Conservation (phyloP, 2,888 invertebrate genomes). For the Byasa hedistus region DNA sequence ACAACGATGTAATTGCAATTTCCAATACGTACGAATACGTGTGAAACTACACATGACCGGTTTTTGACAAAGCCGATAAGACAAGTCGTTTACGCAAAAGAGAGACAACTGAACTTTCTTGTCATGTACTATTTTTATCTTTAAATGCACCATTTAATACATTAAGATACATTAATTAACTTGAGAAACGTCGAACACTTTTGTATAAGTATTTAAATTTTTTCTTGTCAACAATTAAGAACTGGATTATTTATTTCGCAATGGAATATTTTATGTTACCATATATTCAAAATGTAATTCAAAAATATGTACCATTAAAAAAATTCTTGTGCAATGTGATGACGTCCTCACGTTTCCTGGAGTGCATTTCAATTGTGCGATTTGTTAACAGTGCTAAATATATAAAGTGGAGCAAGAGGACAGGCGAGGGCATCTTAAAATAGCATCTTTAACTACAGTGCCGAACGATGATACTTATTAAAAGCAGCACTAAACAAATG, state of each 20-base stretch:
- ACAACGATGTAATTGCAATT: constrained; percentile 26
- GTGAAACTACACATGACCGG: constrained; percentile 28
- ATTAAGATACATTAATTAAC: constrained; percentile 10
- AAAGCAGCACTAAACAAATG: constrained; percentile 62
- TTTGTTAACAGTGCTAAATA: constrained; percentile 37
- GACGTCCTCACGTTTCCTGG: not conserved
- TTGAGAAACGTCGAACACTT: not conserved
- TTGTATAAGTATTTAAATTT: not conserved
- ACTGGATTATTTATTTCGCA: too few relatives aligned
- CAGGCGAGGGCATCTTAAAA: constrained; percentile 55
- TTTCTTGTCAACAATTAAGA: too few relatives aligned
- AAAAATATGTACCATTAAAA: not conserved
- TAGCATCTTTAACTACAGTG: constrained; percentile 57
- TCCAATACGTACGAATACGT: constrained; percentile 25
- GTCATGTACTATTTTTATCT: constrained; percentile 25
- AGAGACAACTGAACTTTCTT: constrained; percentile 31
- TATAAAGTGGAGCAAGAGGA: constrained; percentile 56
- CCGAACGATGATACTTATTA: constrained; percentile 58
- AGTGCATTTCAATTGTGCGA: constrained; percentile 22
- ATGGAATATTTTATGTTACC: not conserved
- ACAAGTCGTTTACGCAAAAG: constrained; percentile 31
- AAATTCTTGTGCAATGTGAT: not conserved
- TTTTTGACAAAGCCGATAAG: constrained; percentile 30
- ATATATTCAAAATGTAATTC: not conserved
- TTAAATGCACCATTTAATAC: constrained; percentile 8